Evolutionary conservation across 2,888 invertebrate species (phyloP).

Genomic region (Hymenopus coronatus): DNA sequence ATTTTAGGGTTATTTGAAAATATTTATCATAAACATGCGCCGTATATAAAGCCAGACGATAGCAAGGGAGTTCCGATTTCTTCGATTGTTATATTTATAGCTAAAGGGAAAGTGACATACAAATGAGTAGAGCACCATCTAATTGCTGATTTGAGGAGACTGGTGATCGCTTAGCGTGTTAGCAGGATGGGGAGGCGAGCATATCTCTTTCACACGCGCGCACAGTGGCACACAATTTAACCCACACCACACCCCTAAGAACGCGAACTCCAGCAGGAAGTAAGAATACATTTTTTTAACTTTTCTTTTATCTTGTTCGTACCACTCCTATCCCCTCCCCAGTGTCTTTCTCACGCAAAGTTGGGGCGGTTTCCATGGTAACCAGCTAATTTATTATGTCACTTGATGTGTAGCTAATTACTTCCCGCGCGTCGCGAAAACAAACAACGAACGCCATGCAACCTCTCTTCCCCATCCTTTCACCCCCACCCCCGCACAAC

Average conservation of each 20-base stretch:
- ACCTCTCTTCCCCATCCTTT: background rate
- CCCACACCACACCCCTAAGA: conserved; percentile 2
- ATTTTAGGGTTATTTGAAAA: too few relatives aligned
- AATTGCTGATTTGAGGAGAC: background rate
- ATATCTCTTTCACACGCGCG: conserved; percentile 7
- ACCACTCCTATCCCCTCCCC: conserved; percentile 6
- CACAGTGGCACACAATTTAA: conserved; percentile 20
- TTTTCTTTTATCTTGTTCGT: conserved; percentile 26
- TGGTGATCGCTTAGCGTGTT: background rate
- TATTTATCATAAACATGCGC: too few relatives aligned
- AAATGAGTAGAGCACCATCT: background rate
- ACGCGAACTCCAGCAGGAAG: conserved; percentile 16
- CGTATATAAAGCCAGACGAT: too few relatives aligned
- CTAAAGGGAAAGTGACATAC: background rate
- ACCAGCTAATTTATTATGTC: conserved; percentile 36
- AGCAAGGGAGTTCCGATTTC: too few relatives aligned
- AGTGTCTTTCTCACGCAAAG: conserved; percentile 24
- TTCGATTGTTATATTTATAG: background rate
- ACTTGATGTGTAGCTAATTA: conserved; percentile 37
- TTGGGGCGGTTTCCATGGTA: conserved; percentile 30
- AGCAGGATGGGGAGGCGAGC: background rate
- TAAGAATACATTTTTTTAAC: conserved; percentile 27
- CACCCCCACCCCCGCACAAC: background rate
- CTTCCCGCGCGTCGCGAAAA: conserved; percentile 27
- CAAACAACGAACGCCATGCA: conserved; percentile 24